Percentiles rank a stretch among this genome's conserved stretches.
Conservation (phyloP, 1,140 invertebrate genomes). For the Pentalonia nigronervosa region DNA sequence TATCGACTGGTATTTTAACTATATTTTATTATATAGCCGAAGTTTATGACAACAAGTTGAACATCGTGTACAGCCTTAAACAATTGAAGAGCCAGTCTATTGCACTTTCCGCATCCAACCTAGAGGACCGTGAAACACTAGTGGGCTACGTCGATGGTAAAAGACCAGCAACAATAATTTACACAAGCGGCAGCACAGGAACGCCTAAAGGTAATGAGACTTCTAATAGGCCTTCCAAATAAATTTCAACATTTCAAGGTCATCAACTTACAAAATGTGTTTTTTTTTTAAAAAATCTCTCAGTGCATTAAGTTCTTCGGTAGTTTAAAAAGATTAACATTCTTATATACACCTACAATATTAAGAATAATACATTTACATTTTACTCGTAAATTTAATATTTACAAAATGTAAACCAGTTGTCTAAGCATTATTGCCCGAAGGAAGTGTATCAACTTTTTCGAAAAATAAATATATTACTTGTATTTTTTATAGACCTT, state of each 20-base stretch:
- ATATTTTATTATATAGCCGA: neutral
- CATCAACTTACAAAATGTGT: neutral
- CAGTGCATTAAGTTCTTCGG: neutral
- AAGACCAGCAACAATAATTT: constrained; percentile 77
- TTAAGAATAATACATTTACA: neutral
- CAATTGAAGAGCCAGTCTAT: constrained; percentile 66
- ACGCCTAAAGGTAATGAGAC: constrained; percentile 79
- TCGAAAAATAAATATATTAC: neutral
- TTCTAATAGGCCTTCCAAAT: neutral
- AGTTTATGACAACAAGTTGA: constrained; percentile 61
- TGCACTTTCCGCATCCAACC: constrained; percentile 63
- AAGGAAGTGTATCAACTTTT: neutral
- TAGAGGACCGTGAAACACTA: constrained; percentile 62
- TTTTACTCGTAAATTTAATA: neutral
- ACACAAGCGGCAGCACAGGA: constrained; percentile 93
- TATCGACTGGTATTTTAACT: neutral
- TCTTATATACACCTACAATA: neutral
- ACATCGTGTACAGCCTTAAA: constrained; percentile 65
- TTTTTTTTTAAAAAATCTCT: neutral
- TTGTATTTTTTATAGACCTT: neutral
- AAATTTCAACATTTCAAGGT: neutral
- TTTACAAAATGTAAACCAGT: neutral
- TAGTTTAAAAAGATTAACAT: neutral
- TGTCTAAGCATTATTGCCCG: neutral
- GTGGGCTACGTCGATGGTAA: constrained; percentile 60